phyloP scores from a whole-genome alignment of 92 coral and sea anemone genomes.

The Heteractis magnifica region DNA sequence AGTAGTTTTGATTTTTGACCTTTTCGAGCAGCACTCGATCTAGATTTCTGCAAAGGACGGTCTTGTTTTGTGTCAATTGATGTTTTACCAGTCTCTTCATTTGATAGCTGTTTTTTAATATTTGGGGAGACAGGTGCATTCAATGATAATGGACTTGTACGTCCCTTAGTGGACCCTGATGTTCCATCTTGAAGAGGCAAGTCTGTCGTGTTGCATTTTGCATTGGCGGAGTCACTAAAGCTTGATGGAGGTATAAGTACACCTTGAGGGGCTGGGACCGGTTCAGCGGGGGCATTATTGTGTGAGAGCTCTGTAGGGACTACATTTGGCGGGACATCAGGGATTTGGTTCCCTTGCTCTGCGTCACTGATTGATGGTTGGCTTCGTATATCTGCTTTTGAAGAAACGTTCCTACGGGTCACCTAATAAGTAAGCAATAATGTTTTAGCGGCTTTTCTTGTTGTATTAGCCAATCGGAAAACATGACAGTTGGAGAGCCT shows the following conservation, averaged over 20 bases:
- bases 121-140: neutral
- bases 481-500: too few species aligned
- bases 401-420: conserved; percentile 19
- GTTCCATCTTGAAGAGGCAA: neutral
- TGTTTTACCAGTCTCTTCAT: neutral
- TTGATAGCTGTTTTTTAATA: neutral
- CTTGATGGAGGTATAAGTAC: conserved; percentile 21
- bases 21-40: neutral
- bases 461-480: too few species aligned
- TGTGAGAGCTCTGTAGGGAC: neutral
- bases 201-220: neutral
- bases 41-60: neutral
- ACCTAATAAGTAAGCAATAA: neutral
- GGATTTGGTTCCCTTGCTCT: neutral
- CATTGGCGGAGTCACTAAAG: conserved; percentile 2
- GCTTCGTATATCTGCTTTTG: conserved; percentile 12
- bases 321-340: neutral
- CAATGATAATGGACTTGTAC: neutral
- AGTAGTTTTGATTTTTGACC: conserved; percentile 2
- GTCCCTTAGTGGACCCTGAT: neutral
- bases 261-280: neutral
- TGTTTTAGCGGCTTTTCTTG: too few species aligned
- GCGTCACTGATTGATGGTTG: neutral
- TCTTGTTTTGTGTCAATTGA: neutral
- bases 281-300: neutral